Percentiles rank a stretch among this genome's conserved stretches.
Evolutionary conservation across 2,113 vertebrate species (phyloP).

Genomic region (Numida meleagris): DNA sequence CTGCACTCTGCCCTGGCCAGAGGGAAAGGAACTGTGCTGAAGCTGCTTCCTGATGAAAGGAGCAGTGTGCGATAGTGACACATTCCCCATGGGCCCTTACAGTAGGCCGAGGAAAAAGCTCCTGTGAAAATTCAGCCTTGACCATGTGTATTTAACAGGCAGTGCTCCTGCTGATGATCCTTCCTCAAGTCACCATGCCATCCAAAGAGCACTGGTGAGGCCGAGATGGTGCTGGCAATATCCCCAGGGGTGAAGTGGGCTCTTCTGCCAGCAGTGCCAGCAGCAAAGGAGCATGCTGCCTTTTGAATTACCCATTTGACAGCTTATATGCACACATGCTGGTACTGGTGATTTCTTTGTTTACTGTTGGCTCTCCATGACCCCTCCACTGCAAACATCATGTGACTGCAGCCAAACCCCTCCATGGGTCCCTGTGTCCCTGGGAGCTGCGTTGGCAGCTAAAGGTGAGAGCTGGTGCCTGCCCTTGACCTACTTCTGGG

Average conservation of each 20-base stretch:
- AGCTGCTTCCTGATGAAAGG: neutral
- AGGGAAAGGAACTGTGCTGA: neutral
- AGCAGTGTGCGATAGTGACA: neutral
- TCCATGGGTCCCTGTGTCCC: rapidly evolving
- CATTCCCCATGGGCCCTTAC: neutral
- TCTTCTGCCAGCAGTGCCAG: neutral
- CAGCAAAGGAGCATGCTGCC: neutral
- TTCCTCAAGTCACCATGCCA: neutral
- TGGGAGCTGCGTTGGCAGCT: neutral
- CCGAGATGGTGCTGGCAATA: neutral
- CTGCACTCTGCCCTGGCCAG: neutral
- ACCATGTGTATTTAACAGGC: rapidly evolving
- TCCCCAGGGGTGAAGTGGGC: neutral
- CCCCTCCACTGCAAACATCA: neutral
- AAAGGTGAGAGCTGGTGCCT: slow-evolving; percentile 8
- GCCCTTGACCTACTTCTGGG: slow-evolving; percentile 4
- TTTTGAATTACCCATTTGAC: rapidly evolving
- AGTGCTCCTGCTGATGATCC: neutral
- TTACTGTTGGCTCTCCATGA: rapidly evolving
- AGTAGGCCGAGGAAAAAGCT: neutral
- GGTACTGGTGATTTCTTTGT: neutral
- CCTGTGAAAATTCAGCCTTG: neutral
- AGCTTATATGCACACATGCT: neutral
- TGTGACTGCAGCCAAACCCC: neutral
- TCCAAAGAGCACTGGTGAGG: neutral